Percentiles rank a stretch among this genome's conserved stretches.
phyloP scores from a whole-genome alignment of 1,140 invertebrate species.

The Dendroctonus valens region DNA sequence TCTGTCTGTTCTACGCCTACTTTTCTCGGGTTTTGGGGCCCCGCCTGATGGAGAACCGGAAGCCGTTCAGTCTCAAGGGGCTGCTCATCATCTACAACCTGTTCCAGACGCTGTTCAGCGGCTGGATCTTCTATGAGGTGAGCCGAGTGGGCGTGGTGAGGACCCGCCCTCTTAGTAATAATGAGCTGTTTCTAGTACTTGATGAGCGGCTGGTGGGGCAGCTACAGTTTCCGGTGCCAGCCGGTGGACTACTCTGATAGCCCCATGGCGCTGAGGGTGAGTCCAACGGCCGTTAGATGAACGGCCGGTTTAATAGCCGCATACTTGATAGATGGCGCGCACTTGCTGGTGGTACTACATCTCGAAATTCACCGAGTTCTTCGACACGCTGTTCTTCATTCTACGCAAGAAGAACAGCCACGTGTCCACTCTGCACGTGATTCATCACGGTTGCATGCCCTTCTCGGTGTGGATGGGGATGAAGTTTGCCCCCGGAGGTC shows the following conservation, averaged over 20 bases:
- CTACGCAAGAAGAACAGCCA: constrained; percentile 90
- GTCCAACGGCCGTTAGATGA: constrained; percentile 43
- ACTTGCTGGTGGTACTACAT: constrained; percentile 98
- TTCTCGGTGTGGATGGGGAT: constrained; percentile 95
- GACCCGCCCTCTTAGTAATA: not conserved
- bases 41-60: constrained; percentile 83
- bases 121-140: constrained; percentile 92
- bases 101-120: constrained; percentile 82
- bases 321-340: constrained; percentile 74
- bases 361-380: constrained; percentile 95
- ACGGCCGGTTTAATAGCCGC: not conserved
- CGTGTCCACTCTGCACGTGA: constrained; percentile 89
- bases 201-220: constrained; percentile 80
- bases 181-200: constrained; percentile 65
- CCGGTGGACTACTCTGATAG: constrained; percentile 87
- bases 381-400: constrained; percentile 93
- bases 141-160: constrained; percentile 30
- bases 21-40: constrained; percentile 84
- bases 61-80: constrained; percentile 81
- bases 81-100: constrained; percentile 87
- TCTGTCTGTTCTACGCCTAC: constrained; percentile 83
- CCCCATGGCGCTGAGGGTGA: constrained; percentile 80
- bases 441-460: constrained; percentile 95
- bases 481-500: constrained; percentile 92
- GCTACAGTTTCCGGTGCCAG: constrained; percentile 91